Percentiles rank a stretch among this genome's conserved stretches.
Conservation (phyloP, 2,888 invertebrate species). For the Andrena marginata region DNA sequence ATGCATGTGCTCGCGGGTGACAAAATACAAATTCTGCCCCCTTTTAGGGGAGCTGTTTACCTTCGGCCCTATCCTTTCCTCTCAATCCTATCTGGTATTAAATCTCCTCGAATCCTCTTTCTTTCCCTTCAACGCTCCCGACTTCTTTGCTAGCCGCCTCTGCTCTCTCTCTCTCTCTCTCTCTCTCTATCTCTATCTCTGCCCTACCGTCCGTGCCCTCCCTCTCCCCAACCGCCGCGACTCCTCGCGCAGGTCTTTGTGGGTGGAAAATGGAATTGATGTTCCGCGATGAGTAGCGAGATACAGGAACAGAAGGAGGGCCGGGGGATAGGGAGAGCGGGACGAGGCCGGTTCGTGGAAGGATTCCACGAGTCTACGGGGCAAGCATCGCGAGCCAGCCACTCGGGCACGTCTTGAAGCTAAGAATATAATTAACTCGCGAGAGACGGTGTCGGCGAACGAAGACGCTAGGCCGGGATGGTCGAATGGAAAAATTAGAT, state of each 20-base stretch:
- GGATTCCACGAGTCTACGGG: not conserved
- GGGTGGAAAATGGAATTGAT: constrained; percentile 69
- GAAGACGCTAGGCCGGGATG: not conserved
- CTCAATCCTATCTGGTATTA: constrained; percentile 83
- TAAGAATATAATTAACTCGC: constrained; percentile 44
- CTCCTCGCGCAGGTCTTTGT: constrained; percentile 32
- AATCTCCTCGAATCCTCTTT: constrained; percentile 81
- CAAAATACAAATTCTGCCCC: constrained; percentile 79
- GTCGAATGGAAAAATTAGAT: constrained; percentile 7
- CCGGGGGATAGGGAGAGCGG: not conserved
- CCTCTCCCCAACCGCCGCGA: not conserved
- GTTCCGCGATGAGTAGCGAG: constrained; percentile 39
- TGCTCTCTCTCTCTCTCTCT: not conserved
- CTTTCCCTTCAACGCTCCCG: constrained; percentile 64
- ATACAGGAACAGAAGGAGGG: constrained; percentile 26
- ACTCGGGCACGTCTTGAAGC: not conserved
- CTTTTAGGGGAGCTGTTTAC: constrained; percentile 77
- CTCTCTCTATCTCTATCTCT: not conserved
- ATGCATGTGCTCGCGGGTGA: constrained; percentile 78
- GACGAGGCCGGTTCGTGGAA: not conserved
- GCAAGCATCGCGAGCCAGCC: not conserved
- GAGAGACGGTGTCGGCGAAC: constrained; percentile 1
- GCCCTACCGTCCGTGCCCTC: not conserved
- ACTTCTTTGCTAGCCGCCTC: constrained; percentile 57
- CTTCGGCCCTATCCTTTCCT: constrained; percentile 67